Base-by-base conservation (phyloP, 2,113 vertebrate genomes). In the Sakesphorus luctuosus region DNA sequence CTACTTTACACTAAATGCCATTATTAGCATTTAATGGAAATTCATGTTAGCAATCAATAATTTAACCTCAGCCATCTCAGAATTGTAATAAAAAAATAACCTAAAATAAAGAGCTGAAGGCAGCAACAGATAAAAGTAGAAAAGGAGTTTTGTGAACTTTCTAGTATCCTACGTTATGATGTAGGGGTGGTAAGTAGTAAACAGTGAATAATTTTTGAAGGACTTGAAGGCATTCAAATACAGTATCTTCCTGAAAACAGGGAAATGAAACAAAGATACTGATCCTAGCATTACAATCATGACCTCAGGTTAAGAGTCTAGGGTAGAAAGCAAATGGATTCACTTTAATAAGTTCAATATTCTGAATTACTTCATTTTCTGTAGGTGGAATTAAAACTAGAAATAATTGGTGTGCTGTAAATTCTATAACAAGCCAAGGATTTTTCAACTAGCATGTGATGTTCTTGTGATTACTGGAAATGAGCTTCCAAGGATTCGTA, bases 301-400 rank as follows among this genome's bases (percentile, higher is more conserved):
- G n/a, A 86, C 75, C 35, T 59, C 65, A 81, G 44, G 61, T 62
- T 88, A 95, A 86, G 40, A 71, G 73, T 75, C 88, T 93, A 65
- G 52, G 65, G 68, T 72, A 87, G 38, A 91, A 78, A 77, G 56
- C 20, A 94, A 93, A 79, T 24, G 3, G 84, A 92, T 59, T 40
- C 28, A 59, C 61, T 87, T 89, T 26, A 89, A 17, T 89, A 81
- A 93, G 31, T 87, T 91, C 18, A 63, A 36, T 78, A 84, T 82
- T 78, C 84, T 53, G 72, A 95, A 95, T 68, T 84, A 52, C 74
- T 95, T 94, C 35, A 75, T 92, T 94, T 95, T 80, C 84, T 72
- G 80, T 91, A 91, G 94, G 84, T 93, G 93, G 77, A 92, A 76
- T 80, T 90, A 95, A 94, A 97, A 82, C 53, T 66, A 68, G 77